Conservation (phyloP, 2,888 invertebrate species). For the Cheiracanthium punctorium region DNA sequence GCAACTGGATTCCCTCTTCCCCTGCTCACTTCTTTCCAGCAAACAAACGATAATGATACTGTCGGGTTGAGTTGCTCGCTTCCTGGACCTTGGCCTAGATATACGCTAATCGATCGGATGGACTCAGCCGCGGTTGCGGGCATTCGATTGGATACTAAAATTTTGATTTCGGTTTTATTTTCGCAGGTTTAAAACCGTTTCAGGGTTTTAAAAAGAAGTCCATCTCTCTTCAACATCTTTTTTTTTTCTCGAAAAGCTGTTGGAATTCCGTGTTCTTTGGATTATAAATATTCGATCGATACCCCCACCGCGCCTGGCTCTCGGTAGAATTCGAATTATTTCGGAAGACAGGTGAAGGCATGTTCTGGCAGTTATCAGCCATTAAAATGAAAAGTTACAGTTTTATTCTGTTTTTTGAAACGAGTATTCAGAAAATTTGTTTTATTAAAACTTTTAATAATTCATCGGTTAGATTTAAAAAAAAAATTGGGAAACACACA, state of each 20-base stretch:
- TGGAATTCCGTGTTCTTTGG: background rate
- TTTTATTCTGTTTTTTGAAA: too few relatives aligned
- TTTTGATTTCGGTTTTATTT: slow-evolving; percentile 6
- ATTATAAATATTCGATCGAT: background rate
- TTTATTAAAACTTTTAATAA: too few relatives aligned
- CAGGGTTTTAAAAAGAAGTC: background rate
- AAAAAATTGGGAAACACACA: too few relatives aligned
- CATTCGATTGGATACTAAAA: slow-evolving; percentile 34
- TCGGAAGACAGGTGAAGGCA: too few relatives aligned
- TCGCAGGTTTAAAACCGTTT: background rate
- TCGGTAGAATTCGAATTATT: too few relatives aligned
- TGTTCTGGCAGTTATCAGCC: too few relatives aligned
- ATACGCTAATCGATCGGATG: slow-evolving; percentile 49
- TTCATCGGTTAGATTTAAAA: too few relatives aligned
- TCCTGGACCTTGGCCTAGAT: slow-evolving; percentile 68
- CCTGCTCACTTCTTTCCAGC: background rate
- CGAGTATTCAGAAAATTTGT: too few relatives aligned
- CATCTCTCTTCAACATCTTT: background rate
- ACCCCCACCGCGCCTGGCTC: too few relatives aligned
- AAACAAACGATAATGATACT: slow-evolving; percentile 38
- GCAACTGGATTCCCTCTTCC: background rate
- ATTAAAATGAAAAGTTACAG: too few relatives aligned
- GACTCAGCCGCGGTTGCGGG: slow-evolving; percentile 30
- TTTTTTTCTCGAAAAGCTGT: too few relatives aligned
- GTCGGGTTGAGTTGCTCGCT: slow-evolving; percentile 56